Percentiles rank a stretch among this genome's conserved stretches.
phyloP scores from a whole-genome alignment of 2,797 vertebrate species.

The Syndactyla subalaris region DNA sequence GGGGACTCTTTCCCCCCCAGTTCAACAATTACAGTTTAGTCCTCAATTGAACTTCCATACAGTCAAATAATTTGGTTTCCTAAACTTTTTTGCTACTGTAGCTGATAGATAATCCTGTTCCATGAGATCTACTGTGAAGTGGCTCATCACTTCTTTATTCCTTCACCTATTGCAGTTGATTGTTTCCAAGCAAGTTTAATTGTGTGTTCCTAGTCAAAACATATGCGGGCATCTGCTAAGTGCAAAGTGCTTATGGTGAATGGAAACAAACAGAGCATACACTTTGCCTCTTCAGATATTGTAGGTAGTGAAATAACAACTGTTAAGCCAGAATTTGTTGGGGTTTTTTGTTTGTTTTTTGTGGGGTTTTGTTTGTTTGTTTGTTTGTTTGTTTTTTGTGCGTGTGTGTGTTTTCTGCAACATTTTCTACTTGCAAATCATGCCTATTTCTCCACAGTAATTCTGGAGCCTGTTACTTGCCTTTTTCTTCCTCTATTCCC shows the following conservation, averaged over 20 bases:
- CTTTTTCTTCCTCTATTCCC: neutral
- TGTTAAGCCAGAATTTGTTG: neutral
- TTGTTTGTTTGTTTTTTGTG: neutral
- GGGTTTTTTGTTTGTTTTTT: no score
- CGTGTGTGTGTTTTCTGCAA: neutral
- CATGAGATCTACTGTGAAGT: neutral
- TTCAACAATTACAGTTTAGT: neutral
- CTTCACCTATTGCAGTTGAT: neutral
- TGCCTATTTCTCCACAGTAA: neutral
- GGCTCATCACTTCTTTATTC: neutral
- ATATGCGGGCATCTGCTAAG: neutral
- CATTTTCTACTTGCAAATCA: neutral
- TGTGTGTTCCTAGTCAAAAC: slow-evolving; percentile 8
- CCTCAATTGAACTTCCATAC: neutral
- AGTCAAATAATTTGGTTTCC: neutral
- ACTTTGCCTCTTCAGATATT: neutral
- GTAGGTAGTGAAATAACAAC: neutral
- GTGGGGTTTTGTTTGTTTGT: neutral
- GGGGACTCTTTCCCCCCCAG: rapidly evolving
- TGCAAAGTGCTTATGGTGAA: neutral
- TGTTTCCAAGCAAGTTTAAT: neutral
- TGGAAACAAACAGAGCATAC: neutral
- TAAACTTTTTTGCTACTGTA: neutral
- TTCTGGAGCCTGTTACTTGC: neutral
- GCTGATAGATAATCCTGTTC: neutral